Percentiles rank a stretch among this genome's conserved stretches.
Conservation (phyloP, 2,113 vertebrate genomes). For the Corynorhinus townsendii region DNA sequence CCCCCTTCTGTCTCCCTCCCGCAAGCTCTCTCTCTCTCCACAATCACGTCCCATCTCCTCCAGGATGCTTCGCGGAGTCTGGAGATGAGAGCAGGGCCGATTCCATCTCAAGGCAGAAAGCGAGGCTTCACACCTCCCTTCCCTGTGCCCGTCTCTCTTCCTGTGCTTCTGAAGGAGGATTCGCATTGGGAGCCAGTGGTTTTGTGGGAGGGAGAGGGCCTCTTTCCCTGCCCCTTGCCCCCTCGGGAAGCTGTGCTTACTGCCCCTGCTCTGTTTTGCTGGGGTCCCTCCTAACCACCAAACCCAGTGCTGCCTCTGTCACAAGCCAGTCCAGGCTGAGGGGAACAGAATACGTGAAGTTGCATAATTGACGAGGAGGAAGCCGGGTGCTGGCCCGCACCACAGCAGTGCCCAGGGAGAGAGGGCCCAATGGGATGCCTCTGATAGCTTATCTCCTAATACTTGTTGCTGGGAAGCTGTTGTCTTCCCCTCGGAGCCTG, state of each 20-base stretch:
- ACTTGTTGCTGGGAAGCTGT: background rate
- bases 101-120: background rate
- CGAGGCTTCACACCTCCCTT: background rate
- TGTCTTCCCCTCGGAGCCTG: background rate
- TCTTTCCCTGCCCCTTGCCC: background rate
- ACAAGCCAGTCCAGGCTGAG: background rate
- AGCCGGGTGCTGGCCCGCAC: background rate
- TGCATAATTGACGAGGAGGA: background rate
- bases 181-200: background rate
- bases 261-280: background rate
- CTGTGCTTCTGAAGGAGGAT: background rate
- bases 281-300: background rate
- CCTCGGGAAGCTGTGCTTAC: background rate
- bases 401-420: background rate
- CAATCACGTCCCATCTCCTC: slow-evolving; percentile 45
- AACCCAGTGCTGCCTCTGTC: background rate
- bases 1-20: background rate
- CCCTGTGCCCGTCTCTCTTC: background rate
- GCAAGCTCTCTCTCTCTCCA: background rate
- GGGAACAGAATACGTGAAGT: background rate
- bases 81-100: slow-evolving; percentile 16
- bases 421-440: background rate
- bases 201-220: background rate
- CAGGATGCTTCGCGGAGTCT: slow-evolving; percentile 55
- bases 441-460: background rate